Percentiles rank a stretch among this genome's conserved stretches.
Evolutionary conservation across 1,140 invertebrate genomes (phyloP).

Genomic region (Ephestia elutella): DNA sequence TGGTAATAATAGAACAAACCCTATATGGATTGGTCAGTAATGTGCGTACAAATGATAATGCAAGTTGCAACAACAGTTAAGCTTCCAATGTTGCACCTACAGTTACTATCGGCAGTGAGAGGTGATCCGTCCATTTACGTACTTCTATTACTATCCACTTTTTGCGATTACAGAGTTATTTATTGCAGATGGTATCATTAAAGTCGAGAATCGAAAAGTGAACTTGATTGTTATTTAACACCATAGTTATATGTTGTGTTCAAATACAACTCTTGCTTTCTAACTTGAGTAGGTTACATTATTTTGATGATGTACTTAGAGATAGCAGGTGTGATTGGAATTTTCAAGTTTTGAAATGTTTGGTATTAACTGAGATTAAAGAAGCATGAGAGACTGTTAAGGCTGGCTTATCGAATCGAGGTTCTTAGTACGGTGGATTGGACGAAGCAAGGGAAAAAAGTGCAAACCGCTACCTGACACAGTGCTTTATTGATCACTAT

Average conservation of each 20-base stretch:
- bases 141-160: conserved; percentile 33
- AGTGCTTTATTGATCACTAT: conserved; percentile 64
- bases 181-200: conserved; percentile 42
- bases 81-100: conserved; percentile 26
- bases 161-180: conserved; percentile 38
- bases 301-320: background rate
- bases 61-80: conserved; percentile 22
- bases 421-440: conserved; percentile 40
- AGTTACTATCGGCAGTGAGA: conserved; percentile 37
- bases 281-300: conserved; percentile 11
- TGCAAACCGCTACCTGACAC: conserved; percentile 65
- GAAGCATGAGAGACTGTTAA: conserved; percentile 26
- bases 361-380: background rate
- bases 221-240: conserved; percentile 38
- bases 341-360: background rate
- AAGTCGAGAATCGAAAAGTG: conserved; percentile 50
- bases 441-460: conserved; percentile 52
- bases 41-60: conserved; percentile 16
- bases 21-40: background rate
- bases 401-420: conserved; percentile 28
- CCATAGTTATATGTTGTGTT: conserved; percentile 28
- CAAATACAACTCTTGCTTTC: conserved; percentile 44
- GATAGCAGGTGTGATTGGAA: background rate
- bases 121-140: conserved; percentile 40
- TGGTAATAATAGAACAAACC: background rate